Base-by-base conservation (phyloP, 37 sponge, comb jelly and placozoan species). In the Lycopodina hypogea region DNA sequence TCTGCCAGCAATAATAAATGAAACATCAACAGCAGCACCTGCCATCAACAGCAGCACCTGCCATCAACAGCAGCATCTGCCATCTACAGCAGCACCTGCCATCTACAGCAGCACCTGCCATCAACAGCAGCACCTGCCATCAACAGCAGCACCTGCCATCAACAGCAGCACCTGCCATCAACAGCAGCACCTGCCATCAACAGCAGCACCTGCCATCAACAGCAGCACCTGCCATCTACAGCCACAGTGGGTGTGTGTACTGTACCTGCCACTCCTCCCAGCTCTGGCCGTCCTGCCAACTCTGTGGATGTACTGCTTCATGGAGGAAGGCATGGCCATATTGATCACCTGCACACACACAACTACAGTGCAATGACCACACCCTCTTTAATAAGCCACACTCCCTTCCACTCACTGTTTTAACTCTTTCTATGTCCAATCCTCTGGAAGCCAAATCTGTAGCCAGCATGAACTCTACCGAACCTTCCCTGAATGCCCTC, bases 231-330 rank as follows among this genome's bases (percentile, higher is more conserved):
- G n/a, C n/a, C n/a, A n/a, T n/a, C n/a, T n/a, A n/a, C n/a, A n/a
- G n/a, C n/a, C n/a, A n/a, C n/a, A n/a, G n/a, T 34, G 55, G n/a
- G n/a, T 26, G 29, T 26, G 23, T 26, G 29, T 24, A 23, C 70
- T 42, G 22, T 55, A 90, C 90, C 93, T 81, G 36, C 99, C 99
- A 69, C 73, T 79, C 64, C 84, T 77, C 26, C 99, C 96, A 38
- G 99, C 99, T 38, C 99, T 39, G 22, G 99, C 99, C 22, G 99
- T 98, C 48, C 99, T 56, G 11, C 99, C 99, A 45, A 98, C 99
- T 30, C 99, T 78, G 69, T 98, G 99, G n/a, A 98, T 93, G 63
- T 98, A 98, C 63, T 89, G 94, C 88, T 98, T 96, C 50, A 91
- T 60, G 23, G 87, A 83, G 8, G 94, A 77, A 24, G 99, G 99